Evolutionary conservation across 2,113 vertebrate genomes (phyloP), one percentile per base, ranked within the genome.

Genomic region (Thunnus thynnus): DNA sequence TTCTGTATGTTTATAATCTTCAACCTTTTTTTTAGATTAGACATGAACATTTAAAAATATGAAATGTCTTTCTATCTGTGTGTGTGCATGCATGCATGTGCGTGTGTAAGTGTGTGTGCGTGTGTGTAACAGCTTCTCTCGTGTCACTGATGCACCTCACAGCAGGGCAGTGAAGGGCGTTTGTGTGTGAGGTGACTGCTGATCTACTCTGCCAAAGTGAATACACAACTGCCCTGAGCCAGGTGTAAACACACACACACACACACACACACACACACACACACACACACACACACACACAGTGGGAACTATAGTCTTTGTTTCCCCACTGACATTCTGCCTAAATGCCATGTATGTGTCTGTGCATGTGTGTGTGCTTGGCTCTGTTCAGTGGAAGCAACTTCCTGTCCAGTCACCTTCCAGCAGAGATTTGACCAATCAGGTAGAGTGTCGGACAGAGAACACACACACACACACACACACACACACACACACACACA

Each of bases 221-320:
- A 50, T 65, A 52, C 57, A 66, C 78, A 62, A 65, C 32, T 58
- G 20, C 20, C 57, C 27, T 57, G n/a, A 55, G 46, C 67, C 76
- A 81, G 17, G 47, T 81, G 72, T 47, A 36, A 8, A 57, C 13
- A 62, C 50, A 63, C 74, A 73, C 60, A 69, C 56, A 56, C 47
- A 55, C 55, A 82, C 72, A 44, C 30, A 67, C 60, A 72, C 61
- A 50, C 46, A 81, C 51, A 25, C 55, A 64, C 66, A 68, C 61
- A 51, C 48, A 74, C 30, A 62, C 11, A 56, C 20, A 56, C 11
- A 25, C 32, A 36, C 36, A 8, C 36, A 41, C 36, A 41, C 32
- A 36, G 11, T 3, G 13, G 22, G 18, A 51, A 13, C 46, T 14
- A 2, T 6, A 27, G 41, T 32, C 69, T n/a, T 47, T 41, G 10